Base-by-base conservation (phyloP, 2,113 vertebrate species). In the Podiceps cristatus region DNA sequence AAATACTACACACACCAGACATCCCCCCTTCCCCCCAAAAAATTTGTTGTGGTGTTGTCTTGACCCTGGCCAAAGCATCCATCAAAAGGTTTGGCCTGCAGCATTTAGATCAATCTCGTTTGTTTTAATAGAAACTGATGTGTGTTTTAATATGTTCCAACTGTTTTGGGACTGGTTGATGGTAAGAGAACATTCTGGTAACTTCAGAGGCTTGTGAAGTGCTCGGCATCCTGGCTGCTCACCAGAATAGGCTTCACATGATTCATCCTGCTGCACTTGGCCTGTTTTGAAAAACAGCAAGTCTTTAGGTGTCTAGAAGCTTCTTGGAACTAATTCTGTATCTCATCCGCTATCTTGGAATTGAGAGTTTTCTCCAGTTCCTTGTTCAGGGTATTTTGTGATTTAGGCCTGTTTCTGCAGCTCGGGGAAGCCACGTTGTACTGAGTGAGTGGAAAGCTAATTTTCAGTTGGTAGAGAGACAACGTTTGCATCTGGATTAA, bases 101-200 rank as follows among this genome's bases (percentile, higher is more conserved):
- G 74, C 40, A 18, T 59, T 86, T 37, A 69, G 13, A 55, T 88
- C 40, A 68, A 45, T 91, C 42, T 93, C 14, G 19, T 67, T 56
- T 49, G 33, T 67, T 88, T 56, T 55, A 60, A 37, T 58, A 80
- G 75, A 66, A 75, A 47, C 63, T 60, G n/a, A 4, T n/a, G 28
- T 73, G 66, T 73, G 63, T 55, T 33, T 88, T 93, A 60, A 40
- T 75, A 5, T 20, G 13, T 92, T 92, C 59, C 88, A 90, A 82
- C 59, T 85, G 66, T 35, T 87, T 92, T 10, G 60, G 56, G 80
- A 40, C 74, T 78, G 64, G 40, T 50, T 94, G 90, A 25, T 52
- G 49, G 63, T 44, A 49, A 72, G 60, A 92, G 87, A 97, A 93
- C 55, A 44, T 93, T 97, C 81, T 97, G 95, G 92, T 94, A 91